These are phyloP conservation scores for Montipora efflorescens DNA, from an alignment of 64 coral and sea anemone genomes.

Conservation along the genomic window DNA sequence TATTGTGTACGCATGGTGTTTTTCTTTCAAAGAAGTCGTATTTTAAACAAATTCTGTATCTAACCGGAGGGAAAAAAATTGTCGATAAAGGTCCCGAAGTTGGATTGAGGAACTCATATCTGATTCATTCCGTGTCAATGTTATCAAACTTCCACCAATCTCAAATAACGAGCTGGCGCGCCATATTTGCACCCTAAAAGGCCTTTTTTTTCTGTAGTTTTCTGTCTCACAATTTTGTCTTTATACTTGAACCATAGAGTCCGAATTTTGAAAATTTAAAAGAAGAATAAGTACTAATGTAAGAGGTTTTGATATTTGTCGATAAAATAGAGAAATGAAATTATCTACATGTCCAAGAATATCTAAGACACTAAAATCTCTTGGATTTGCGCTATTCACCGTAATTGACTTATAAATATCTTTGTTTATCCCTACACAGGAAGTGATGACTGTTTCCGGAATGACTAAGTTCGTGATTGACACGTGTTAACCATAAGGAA, in stretches of 20 bases:
- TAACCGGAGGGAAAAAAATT: not conserved
- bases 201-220: too few species aligned
- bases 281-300: not conserved
- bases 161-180: not conserved
- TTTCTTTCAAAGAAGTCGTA: not conserved
- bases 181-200: too few species aligned
- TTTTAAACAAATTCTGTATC: not conserved
- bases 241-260: too few species aligned
- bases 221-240: too few species aligned
- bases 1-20: not conserved
- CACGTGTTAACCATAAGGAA: not conserved
- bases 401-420: slow-evolving; percentile 63
- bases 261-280: not conserved
- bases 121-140: too few species aligned
- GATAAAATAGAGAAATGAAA: not conserved
- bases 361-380: not conserved
- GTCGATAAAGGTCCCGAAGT: too few species aligned
- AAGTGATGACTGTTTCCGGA: slow-evolving; percentile 51
- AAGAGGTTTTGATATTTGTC: not conserved
- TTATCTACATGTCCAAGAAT: not conserved
- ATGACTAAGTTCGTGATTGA: slow-evolving; percentile 1
- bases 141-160: not conserved
- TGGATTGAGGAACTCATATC: too few species aligned
- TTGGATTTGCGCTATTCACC: slow-evolving; percentile 19
- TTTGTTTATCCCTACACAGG: slow-evolving; percentile 8